Evolutionary conservation across 2,113 vertebrate species (phyloP).

Genomic region (Cyanistes caeruleus): DNA sequence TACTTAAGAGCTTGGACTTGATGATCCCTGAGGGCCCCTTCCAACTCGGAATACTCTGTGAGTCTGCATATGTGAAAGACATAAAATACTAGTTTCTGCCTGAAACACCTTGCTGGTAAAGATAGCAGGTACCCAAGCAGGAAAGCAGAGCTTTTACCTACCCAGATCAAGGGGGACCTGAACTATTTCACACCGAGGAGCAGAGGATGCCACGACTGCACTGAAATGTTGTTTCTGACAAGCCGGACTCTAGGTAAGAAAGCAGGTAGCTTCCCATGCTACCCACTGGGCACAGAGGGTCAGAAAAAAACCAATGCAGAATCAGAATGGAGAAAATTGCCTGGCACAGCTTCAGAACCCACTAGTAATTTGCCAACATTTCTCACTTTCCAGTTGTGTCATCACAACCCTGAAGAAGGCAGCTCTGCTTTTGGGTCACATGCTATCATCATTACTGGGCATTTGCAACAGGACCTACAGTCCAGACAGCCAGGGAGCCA

Average conservation of each 20-base stretch:
- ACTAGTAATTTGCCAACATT: background rate
- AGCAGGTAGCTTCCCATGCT: background rate
- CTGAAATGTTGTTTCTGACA: background rate
- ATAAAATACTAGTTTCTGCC: background rate
- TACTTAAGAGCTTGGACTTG: background rate
- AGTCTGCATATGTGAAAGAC: background rate
- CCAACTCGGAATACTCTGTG: background rate
- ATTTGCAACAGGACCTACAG: background rate
- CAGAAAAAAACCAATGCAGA: background rate
- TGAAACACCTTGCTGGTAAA: background rate
- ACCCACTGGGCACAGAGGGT: background rate
- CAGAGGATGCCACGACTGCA: background rate
- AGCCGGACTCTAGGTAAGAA: background rate
- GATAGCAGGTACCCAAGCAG: background rate
- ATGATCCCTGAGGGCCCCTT: background rate
- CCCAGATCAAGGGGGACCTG: background rate
- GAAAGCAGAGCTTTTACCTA: background rate
- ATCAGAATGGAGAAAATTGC: background rate
- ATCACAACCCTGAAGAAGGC: background rate
- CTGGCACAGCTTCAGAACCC: background rate
- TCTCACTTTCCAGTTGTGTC: background rate
- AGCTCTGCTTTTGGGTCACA: background rate
- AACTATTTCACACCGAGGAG: background rate
- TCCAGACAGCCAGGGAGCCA: background rate
- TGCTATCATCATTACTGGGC: fast-evolving